These are phyloP conservation scores for Aporophyla lueneburgensis DNA, from an alignment of 2,888 invertebrate genomes.

Conservation along the genomic window DNA sequence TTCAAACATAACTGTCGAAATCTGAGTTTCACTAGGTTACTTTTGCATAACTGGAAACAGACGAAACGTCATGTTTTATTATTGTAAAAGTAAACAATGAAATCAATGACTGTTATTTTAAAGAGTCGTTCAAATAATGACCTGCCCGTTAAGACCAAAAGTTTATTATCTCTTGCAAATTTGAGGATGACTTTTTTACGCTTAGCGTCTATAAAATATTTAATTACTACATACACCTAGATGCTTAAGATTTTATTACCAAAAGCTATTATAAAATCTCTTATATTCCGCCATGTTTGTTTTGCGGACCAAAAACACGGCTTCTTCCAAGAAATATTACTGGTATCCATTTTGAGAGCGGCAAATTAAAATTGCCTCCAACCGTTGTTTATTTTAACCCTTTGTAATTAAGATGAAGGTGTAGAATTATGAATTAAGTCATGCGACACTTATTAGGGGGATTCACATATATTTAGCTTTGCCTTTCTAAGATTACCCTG, in stretches of 20 bases:
- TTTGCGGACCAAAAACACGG: slow-evolving; percentile 31
- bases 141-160: background rate
- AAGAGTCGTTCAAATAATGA: too few relatives aligned
- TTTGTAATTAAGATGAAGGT: slow-evolving; percentile 59
- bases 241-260: slow-evolving; percentile 53
- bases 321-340: slow-evolving; percentile 13
- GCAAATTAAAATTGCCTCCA: slow-evolving; percentile 45
- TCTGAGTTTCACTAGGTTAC: too few relatives aligned
- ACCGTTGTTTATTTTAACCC: slow-evolving; percentile 57
- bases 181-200: background rate
- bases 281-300: slow-evolving; percentile 23
- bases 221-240: slow-evolving; percentile 19
- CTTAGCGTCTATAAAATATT: slow-evolving; percentile 34
- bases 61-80: too few relatives aligned
- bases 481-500: too few relatives aligned
- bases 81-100: background rate
- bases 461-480: slow-evolving; percentile 18
- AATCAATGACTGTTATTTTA: background rate
- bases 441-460: slow-evolving; percentile 56
- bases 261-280: slow-evolving; percentile 46
- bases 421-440: slow-evolving; percentile 58
- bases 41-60: too few relatives aligned
- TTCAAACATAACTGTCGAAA: too few relatives aligned
- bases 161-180: background rate
- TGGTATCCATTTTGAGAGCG: slow-evolving; percentile 7